Conservation (phyloP, 2,888 invertebrate genomes). For the Allacma fusca region DNA sequence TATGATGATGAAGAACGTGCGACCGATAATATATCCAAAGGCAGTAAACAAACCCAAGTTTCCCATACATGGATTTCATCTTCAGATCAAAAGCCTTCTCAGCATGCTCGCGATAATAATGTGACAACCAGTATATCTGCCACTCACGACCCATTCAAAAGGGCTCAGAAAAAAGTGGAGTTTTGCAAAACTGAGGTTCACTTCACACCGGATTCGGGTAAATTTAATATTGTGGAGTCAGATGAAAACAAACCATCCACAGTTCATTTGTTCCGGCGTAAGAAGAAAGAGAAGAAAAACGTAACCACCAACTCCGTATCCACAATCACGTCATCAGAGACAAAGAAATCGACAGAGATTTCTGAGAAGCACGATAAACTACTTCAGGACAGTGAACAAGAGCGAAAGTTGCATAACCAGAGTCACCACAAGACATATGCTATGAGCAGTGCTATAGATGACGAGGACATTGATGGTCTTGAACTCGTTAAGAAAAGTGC, state of each 20-base stretch:
- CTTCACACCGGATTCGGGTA: constrained; percentile 84
- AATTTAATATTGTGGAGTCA: constrained; percentile 85
- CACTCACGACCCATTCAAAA: constrained; percentile 55
- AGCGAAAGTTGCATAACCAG: constrained; percentile 23
- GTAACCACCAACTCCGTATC: not conserved
- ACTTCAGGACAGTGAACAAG: not conserved
- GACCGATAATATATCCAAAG: not conserved
- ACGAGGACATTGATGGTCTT: constrained; percentile 36
- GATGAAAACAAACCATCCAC: constrained; percentile 88
- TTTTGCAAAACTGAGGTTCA: constrained; percentile 90
- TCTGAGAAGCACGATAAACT: constrained; percentile 27
- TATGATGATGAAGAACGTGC: constrained; percentile 21
- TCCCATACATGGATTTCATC: constrained; percentile 61
- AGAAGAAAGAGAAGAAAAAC: constrained; percentile 53
- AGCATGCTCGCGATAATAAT: constrained; percentile 57
- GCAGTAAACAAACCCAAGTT: constrained; percentile 48
- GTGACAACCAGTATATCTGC: constrained; percentile 59
- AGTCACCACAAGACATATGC: not conserved
- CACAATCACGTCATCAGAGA: not conserved
- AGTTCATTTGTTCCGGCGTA: constrained; percentile 77
- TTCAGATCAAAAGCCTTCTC: constrained; percentile 54
- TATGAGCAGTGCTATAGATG: not conserved
- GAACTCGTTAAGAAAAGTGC: constrained; percentile 36
- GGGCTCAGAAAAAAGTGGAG: constrained; percentile 81
- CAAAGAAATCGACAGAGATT: constrained; percentile 16